Conservation (phyloP, 1,140 invertebrate genomes). For the Neodiprion virginianus region DNA sequence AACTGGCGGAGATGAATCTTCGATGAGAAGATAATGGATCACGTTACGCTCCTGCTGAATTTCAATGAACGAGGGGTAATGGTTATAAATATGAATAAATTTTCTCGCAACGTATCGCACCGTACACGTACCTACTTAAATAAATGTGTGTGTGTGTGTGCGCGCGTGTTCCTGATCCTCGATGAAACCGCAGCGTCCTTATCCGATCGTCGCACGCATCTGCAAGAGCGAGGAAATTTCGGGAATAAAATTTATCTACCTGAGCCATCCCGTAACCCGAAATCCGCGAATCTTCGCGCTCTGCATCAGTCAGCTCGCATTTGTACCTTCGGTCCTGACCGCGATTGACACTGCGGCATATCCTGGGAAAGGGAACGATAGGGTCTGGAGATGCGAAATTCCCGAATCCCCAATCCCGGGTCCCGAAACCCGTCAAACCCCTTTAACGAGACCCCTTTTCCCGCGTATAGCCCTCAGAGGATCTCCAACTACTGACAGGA, state of each 20-base stretch:
- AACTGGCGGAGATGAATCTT: not conserved
- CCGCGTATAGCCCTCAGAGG: not conserved
- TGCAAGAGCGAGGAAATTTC: not conserved
- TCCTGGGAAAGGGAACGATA: not conserved
- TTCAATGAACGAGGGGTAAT: not conserved
- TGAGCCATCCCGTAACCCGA: not conserved
- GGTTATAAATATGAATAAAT: conserved; percentile 3
- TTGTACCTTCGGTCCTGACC: not conserved
- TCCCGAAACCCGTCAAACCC: not conserved
- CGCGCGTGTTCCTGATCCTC: not conserved
- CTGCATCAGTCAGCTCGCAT: not conserved
- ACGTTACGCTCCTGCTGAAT: not conserved
- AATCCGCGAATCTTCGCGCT: not conserved
- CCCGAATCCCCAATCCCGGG: not conserved
- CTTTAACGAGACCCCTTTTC: conserved; percentile 6
- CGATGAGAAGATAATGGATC: not conserved
- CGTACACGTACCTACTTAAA: too few relatives aligned
- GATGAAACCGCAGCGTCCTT: not conserved
- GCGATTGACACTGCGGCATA: conserved; percentile 1
- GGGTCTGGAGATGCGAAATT: not conserved
- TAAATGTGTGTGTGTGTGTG: not conserved
- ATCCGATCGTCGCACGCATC: not conserved
- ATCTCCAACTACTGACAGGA: not conserved
- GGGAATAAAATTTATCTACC: not conserved
- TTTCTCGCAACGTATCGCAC: not conserved